phyloP scores from a whole-genome alignment of 2,888 invertebrate species.

The Phyllotreta striolata region DNA sequence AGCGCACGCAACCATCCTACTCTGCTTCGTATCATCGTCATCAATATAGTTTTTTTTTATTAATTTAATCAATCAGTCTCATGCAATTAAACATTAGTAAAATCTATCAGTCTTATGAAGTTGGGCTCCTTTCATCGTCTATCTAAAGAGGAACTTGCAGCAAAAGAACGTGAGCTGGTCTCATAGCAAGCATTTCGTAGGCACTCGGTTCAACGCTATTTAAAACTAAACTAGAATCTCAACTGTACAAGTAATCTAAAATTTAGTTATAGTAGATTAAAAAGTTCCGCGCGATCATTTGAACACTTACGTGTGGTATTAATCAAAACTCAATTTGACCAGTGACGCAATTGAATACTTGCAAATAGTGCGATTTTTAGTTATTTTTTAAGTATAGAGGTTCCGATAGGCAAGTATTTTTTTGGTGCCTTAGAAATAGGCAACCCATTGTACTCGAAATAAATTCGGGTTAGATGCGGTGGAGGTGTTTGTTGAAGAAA shows the following conservation, averaged over 20 bases:
- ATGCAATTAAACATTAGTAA: conserved; percentile 50
- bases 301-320: too few species aligned
- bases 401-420: too few species aligned
- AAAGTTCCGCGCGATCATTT: too few species aligned
- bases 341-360: too few species aligned
- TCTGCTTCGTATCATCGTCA: conserved; percentile 32
- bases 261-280: too few species aligned
- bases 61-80: conserved; percentile 52
- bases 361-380: too few species aligned
- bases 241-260: conserved; percentile 1
- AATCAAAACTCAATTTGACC: too few species aligned
- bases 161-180: conserved; percentile 53
- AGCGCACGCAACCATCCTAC: conserved; percentile 31
- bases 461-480: too few species aligned
- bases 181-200: conserved; percentile 51
- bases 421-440: too few species aligned
- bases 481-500: too few species aligned
- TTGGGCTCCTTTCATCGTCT: conserved; percentile 49
- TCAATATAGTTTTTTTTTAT: conserved; percentile 6
- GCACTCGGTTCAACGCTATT: conserved; percentile 53
- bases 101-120: conserved; percentile 61
- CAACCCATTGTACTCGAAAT: too few species aligned
- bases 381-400: too few species aligned
- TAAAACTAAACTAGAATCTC: conserved; percentile 11
- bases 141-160: conserved; percentile 56